Base-by-base conservation (phyloP, 1,140 invertebrate species). In the Leptopilina boulardi region DNA sequence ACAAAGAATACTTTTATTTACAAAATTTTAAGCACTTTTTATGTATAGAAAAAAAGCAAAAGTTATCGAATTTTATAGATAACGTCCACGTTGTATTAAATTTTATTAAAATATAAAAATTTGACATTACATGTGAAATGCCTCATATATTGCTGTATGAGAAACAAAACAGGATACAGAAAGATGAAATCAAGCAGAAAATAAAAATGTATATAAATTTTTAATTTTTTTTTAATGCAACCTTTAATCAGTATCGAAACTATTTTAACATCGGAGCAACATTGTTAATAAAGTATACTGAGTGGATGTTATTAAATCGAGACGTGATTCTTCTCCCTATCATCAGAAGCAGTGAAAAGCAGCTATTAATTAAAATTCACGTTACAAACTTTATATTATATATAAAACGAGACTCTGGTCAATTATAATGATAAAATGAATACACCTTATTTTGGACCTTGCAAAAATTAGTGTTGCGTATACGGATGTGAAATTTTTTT, bases 301-400 rank as follows among this genome's bases (percentile, higher is more conserved):
- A 30, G 11, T 59, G 23, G 18, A 59, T 19, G 19, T 8, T 59
- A 59, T 59, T 59, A 59, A 26, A 59, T 59, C 56, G 56, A 30
- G 4, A 59, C 56, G 23, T 59, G 56, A 59, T 74, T 71, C 77
- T 74, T 44, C 77, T 54, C 73, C 72, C 77, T 74, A 78, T 78
- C 77, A 78, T 78, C 77, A 75, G 41, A 51, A 38, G 72, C 70
- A 78, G 73, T 74, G 74, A 74, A 78, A 74, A 23, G 56, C 56
- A 59, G 56, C 21, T 21, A 59, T 59, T 59, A 59, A 59, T 74
- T 59, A 78, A 51, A 74, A 70, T 78, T 15, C 30, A 70, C 73
- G 44, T 74, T 74, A 44, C 59, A 78, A 78, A 75, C 47, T 78
- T 74, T 71, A 78, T 44, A 75, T 54, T 70, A n/a, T n/a, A n/a